These are phyloP conservation scores for Nixonia krombeini DNA, from an alignment of 1,140 invertebrate species.

Conservation along the genomic window DNA sequence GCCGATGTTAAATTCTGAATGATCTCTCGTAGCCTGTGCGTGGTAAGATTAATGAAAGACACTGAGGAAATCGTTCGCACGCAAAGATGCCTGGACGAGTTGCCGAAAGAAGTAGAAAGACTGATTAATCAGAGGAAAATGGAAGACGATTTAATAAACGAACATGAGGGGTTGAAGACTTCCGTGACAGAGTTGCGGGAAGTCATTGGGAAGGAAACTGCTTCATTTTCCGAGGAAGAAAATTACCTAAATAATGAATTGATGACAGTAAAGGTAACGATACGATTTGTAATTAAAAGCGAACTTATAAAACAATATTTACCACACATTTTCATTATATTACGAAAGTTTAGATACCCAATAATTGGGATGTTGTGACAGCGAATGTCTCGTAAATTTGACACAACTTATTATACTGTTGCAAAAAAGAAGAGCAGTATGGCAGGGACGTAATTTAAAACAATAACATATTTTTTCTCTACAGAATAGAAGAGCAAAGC, in stretches of 20 bases:
- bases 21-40: constrained; percentile 47
- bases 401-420: not conserved
- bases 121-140: constrained; percentile 30
- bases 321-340: not conserved
- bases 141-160: constrained; percentile 34
- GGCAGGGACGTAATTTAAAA: not conserved
- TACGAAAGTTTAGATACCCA: not conserved
- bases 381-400: too few species aligned
- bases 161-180: constrained; percentile 28
- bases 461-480: not conserved
- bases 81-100: constrained; percentile 44
- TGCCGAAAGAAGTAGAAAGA: constrained; percentile 51
- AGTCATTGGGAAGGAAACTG: constrained; percentile 32
- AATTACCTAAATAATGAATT: constrained; percentile 37
- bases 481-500: constrained; percentile 55
- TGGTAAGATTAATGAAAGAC: constrained; percentile 51
- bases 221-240: constrained; percentile 26
- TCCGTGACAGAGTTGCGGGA: constrained; percentile 34
- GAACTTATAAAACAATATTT: too few species aligned
- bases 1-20: constrained; percentile 27
- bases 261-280: constrained; percentile 41
- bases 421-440: constrained; percentile 4
- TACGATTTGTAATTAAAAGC: not conserved
- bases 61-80: constrained; percentile 49
- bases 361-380: constrained; percentile 10